Evolutionary conservation across 2,888 invertebrate species (phyloP), one percentile per base, ranked within the genome.

Genomic region (Macaria notata): DNA sequence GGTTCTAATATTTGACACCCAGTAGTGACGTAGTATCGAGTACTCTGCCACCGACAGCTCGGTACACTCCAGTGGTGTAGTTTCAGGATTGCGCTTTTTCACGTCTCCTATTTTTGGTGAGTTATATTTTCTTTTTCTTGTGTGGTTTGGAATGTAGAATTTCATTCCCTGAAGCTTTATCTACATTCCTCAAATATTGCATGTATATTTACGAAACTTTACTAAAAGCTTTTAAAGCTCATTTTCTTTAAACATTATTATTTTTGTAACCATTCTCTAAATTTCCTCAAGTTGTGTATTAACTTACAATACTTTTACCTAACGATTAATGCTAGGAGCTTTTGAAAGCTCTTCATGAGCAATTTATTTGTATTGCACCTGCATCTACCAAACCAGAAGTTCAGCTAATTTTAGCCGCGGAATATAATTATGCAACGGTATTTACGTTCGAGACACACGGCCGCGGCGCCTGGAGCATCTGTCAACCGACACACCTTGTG

Each of bases 41-140:
- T 62, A 56, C 38, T 54, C 46, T 49, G 42, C 31, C 31, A 43
- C 50, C 64, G 67, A 62, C 69, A 66, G 69, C 71, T 68, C 54
- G 45, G 57, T 73, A 76, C 71, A 63, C 54, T 73, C 75, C 64
- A 60, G 67, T 70, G 67, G 66, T 69, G 67, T 56, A 66, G 64
- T 65, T 67, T 71, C 75, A 82, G 85, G 84, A 84, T 75, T 73
- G 68, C 64, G 52, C 60, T 64, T 46, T 66, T 68, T 61, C 59
- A 52, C 53, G 59, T 67, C 64, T 65, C 62, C 59, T 51, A 69
- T 71, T 76, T 71, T 65, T 56, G 82, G 82, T 82, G 64, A 82
- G 82, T 78, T 67, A 8, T 48, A 55, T 62, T 65, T 66, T 58
- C 30, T 50, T 45, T 51, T 54, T 49, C 9, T 9, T 46, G 47